These are phyloP conservation scores for Balearica regulorum DNA, from an alignment of 2,797 vertebrate genomes.

Conservation along the genomic window DNA sequence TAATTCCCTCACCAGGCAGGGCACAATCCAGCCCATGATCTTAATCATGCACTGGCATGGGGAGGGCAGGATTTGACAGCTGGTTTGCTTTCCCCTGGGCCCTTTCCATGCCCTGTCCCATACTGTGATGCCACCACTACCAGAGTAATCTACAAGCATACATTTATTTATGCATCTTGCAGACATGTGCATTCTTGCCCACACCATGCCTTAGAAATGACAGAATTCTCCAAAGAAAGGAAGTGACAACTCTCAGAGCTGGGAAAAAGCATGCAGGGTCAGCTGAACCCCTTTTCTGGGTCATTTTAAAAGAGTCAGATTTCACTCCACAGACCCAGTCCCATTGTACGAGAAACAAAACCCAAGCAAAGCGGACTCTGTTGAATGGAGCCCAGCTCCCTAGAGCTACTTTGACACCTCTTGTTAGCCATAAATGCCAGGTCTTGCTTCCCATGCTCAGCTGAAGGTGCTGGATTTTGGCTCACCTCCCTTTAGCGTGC, in stretches of 20 bases:
- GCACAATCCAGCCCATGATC: not conserved
- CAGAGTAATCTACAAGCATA: not conserved
- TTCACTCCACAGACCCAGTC: not conserved
- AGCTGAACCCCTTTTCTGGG: constrained; percentile 3
- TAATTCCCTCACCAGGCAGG: not conserved
- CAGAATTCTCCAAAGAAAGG: constrained; percentile 11
- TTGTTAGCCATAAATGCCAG: not conserved
- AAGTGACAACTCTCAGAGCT: constrained; percentile 6
- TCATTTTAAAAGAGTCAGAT: not conserved
- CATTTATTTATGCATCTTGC: accelerated
- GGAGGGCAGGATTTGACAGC: not conserved
- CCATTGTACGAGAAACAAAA: not conserved
- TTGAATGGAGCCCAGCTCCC: not conserved
- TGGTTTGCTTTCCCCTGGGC: not conserved
- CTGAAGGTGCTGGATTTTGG: not conserved
- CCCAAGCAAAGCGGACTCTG: not conserved
- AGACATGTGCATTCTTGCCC: not conserved
- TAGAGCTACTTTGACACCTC: not conserved
- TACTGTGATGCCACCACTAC: not conserved
- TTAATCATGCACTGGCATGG: not conserved
- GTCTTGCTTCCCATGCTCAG: not conserved
- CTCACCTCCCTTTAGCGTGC: not conserved
- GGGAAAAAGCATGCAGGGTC: not conserved
- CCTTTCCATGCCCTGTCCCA: not conserved
- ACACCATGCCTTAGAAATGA: not conserved